Conservation (phyloP, 1,140 invertebrate genomes). For the Orchesella cincta region DNA sequence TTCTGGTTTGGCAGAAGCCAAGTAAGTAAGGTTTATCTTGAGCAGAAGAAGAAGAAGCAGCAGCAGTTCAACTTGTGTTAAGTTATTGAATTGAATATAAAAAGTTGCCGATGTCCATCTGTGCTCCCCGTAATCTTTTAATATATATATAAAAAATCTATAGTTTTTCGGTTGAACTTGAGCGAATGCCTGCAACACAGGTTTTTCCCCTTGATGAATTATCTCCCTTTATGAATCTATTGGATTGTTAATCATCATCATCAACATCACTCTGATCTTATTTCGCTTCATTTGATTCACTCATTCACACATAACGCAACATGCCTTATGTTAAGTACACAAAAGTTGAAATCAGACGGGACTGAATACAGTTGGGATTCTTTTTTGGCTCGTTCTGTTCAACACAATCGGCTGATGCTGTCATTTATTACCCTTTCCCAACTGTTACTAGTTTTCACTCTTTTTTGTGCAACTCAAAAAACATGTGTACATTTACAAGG, state of each 20-base stretch:
- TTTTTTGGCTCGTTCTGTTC: too few relatives aligned
- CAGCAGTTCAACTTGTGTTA: too few relatives aligned
- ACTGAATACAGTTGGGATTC: too few relatives aligned
- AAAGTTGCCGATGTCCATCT: slow-evolving; percentile 5
- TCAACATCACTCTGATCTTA: background rate
- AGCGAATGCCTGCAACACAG: background rate
- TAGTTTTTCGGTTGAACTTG: background rate
- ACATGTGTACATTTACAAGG: too few relatives aligned
- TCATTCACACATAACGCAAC: background rate
- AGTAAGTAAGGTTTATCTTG: background rate
- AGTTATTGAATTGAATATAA: background rate
- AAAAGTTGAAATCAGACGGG: background rate
- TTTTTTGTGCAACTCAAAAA: too few relatives aligned
- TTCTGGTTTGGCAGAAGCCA: slow-evolving; percentile 14
- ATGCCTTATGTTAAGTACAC: background rate
- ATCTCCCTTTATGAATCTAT: background rate
- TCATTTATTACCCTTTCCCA: too few relatives aligned
- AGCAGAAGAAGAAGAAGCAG: too few relatives aligned
- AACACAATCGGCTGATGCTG: too few relatives aligned
- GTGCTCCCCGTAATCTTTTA: background rate
- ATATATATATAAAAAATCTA: background rate
- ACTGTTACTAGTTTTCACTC: too few relatives aligned
- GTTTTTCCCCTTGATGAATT: background rate
- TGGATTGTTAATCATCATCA: background rate
- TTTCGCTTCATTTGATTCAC: slow-evolving; percentile 15